phyloP scores from a whole-genome alignment of 2,888 invertebrate species.

The Cephus pygmeus region DNA sequence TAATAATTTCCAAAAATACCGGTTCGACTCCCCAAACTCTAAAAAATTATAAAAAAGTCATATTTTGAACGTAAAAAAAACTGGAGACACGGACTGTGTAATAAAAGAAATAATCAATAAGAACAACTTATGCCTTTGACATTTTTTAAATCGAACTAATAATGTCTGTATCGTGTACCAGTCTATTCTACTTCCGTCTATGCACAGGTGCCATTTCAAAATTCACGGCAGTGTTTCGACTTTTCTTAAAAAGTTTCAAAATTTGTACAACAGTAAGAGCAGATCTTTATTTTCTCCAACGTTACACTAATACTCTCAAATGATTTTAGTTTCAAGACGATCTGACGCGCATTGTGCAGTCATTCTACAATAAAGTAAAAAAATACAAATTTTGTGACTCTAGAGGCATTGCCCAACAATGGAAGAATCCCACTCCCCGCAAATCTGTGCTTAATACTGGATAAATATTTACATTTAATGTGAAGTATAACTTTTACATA shows the following conservation, averaged over 20 bases:
- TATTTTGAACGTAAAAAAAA: constrained; percentile 52
- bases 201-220: constrained; percentile 41
- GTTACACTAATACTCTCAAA: neutral
- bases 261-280: neutral
- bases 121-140: constrained; percentile 50
- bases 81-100: constrained; percentile 51
- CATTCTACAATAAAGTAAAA: neutral
- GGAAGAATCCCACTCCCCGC: constrained; percentile 35
- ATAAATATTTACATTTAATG: constrained; percentile 14
- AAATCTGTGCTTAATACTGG: constrained; percentile 28
- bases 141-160: constrained; percentile 47
- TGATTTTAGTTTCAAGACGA: neutral
- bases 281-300: neutral
- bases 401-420: constrained; percentile 41
- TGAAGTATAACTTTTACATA: constrained; percentile 4
- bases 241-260: neutral
- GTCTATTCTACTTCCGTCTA: constrained; percentile 32
- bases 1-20: constrained; percentile 28
- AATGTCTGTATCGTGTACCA: constrained; percentile 34
- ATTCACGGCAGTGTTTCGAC: neutral
- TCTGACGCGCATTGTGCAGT: neutral
- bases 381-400: neutral
- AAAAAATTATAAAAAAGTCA: constrained; percentile 42
- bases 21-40: constrained; percentile 48
- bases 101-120: constrained; percentile 54